Evolutionary conservation across 2,888 invertebrate species (phyloP).

Genomic region (Ochropacha duplaris): DNA sequence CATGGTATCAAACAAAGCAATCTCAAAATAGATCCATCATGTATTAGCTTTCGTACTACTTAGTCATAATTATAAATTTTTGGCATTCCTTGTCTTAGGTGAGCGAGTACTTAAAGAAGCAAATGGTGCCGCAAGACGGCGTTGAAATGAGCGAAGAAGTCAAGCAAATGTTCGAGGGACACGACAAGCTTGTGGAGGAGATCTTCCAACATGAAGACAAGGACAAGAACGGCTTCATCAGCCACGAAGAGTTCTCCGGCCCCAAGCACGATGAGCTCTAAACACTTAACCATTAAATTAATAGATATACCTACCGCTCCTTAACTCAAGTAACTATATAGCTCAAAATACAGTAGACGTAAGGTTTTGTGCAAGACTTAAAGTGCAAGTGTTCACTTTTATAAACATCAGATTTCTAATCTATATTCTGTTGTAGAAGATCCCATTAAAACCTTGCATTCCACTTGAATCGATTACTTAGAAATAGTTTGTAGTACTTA

Average conservation of each 20-base stretch:
- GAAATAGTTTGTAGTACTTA: slow-evolving; percentile 13
- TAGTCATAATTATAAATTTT: too few species aligned
- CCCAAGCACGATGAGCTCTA: slow-evolving; percentile 99
- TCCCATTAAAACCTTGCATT: slow-evolving; percentile 7
- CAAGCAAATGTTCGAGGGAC: slow-evolving; percentile 92
- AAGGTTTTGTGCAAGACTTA: too few species aligned
- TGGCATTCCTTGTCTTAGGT: slow-evolving; percentile 84
- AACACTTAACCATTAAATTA: slow-evolving; percentile 27
- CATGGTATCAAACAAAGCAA: too few species aligned
- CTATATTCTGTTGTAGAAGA: slow-evolving; percentile 10
- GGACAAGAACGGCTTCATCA: slow-evolving; percentile 97
- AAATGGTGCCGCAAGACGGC: slow-evolving; percentile 92
- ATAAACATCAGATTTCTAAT: slow-evolving; percentile 16
- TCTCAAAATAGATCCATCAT: too few species aligned
- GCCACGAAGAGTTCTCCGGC: slow-evolving; percentile 97
- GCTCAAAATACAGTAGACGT: slow-evolving; percentile 11
- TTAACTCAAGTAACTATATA: slow-evolving; percentile 11
- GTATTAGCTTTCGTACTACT: too few species aligned
- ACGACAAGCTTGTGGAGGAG: slow-evolving; percentile 97
- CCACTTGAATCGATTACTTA: slow-evolving; percentile 21
- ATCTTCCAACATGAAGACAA: slow-evolving; percentile 99
- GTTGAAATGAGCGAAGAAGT: slow-evolving; percentile 89
- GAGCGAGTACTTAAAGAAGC: slow-evolving; percentile 95
- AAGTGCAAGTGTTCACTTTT: slow-evolving; percentile 9
- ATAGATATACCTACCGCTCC: slow-evolving; percentile 14